Conservation (phyloP, 2,888 invertebrate genomes). For the Gonocerus acuteangulatus region DNA sequence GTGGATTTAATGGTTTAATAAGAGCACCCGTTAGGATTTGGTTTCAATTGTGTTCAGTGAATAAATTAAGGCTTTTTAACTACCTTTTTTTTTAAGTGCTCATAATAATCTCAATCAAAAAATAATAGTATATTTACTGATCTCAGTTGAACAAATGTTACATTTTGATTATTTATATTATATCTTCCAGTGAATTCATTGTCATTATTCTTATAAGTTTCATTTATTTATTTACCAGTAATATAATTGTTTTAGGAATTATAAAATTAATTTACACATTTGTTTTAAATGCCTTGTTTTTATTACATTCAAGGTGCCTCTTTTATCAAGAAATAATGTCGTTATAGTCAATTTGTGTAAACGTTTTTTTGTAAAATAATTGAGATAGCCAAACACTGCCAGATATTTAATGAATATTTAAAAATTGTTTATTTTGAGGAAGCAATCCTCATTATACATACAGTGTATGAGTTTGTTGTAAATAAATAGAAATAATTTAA, state of each 20-base stretch:
- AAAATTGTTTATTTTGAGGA: conserved; percentile 28
- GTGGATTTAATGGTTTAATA: conserved; percentile 8
- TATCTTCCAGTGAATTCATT: conserved; percentile 1
- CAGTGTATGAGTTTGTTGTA: conserved; percentile 13
- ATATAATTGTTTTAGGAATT: not conserved
- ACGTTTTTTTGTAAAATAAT: conserved; percentile 19
- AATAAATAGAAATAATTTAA: conserved; percentile 19
- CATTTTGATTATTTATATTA: not conserved
- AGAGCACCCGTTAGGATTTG: conserved; percentile 4
- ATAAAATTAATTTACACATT: conserved; percentile 1
- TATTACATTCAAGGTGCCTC: conserved; percentile 25
- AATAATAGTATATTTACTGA: not conserved
- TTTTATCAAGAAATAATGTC: conserved; percentile 26
- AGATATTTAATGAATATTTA: conserved; percentile 26
- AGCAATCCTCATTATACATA: conserved; percentile 8
- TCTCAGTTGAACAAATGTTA: conserved; percentile 18
- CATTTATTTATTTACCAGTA: conserved; percentile 9
- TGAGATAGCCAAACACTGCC: conserved; percentile 31
- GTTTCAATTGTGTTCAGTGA: conserved; percentile 12
- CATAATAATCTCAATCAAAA: conserved; percentile 24
- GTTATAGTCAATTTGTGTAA: conserved; percentile 20
- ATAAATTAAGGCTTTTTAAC: conserved; percentile 15
- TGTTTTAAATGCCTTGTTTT: conserved; percentile 6
- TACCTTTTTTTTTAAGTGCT: conserved; percentile 16
- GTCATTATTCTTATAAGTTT: conserved; percentile 1